Conservation (phyloP, 2,113 vertebrate genomes). For the Pachypanchax playfairii region DNA sequence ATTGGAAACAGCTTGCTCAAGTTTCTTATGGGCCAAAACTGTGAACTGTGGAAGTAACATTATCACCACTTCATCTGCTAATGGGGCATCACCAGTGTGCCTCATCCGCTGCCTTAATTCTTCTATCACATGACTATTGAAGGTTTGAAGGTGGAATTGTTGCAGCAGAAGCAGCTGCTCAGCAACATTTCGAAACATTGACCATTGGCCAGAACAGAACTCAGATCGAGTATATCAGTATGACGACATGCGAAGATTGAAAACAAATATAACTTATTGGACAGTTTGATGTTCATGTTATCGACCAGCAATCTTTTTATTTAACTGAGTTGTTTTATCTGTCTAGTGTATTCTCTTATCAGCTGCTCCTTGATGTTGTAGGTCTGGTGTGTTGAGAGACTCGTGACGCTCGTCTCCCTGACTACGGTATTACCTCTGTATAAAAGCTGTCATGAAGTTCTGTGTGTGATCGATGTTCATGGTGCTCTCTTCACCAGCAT, state of each 20-base stretch:
- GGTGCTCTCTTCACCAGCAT: conserved; percentile 40
- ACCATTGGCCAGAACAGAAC: conserved; percentile 2
- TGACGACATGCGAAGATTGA: background rate
- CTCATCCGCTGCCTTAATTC: conserved; percentile 43
- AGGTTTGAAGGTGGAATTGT: background rate
- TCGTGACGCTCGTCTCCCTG: background rate
- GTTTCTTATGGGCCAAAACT: conserved; percentile 1
- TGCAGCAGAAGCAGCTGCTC: background rate
- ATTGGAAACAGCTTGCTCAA: conserved; percentile 1
- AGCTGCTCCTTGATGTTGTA: background rate
- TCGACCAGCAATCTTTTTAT: conserved; percentile 14
- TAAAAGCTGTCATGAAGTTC: conserved; percentile 2
- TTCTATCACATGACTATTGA: background rate
- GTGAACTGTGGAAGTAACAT: background rate
- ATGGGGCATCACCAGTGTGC: conserved; percentile 55
- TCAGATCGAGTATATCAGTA: background rate
- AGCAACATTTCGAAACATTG: background rate
- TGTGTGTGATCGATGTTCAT: conserved; percentile 21
- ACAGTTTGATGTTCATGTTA: conserved; percentile 9
- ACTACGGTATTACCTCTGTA: conserved; percentile 16
- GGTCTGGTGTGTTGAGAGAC: background rate
- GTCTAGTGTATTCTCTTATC: background rate
- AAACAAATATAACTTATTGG: conserved; percentile 9
- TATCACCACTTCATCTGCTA: background rate
- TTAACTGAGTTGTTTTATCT: background rate